Evolutionary conservation across 2,888 invertebrate species (phyloP), one percentile per base, ranked within the genome.

Genomic region (Atethmia centrago): DNA sequence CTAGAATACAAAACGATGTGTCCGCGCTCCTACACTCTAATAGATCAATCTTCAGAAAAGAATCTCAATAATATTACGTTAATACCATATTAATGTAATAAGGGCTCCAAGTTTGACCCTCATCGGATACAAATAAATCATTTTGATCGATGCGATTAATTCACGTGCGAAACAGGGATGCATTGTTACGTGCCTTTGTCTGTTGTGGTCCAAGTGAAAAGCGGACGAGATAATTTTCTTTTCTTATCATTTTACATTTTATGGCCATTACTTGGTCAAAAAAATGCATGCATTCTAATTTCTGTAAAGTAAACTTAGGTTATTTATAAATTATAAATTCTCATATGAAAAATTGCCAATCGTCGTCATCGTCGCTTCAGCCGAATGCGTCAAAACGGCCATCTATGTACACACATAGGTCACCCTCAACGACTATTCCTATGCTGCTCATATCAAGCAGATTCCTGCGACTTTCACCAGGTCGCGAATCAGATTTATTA

Each of bases 91-190:
- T 79, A 83, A 71, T 79, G 83, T 65, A 83, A 81, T 79, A 79
- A 61, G 79, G 40, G 61, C 61, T 45, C 36, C 71, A 73, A 70
- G 64, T 79, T 74, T 75, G 86, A 82, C 89, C 88, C 85, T 91
- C 89, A 90, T 92, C 90, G 86, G 83, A 90, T 87, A 87, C 83
- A 89, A 89, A 93, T 93, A 91, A 91, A 93, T 92, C 91, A 94
- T 93, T 94, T 93, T 94, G 93, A 95, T 94, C 91, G 90, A 91
- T 90, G 90, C 87, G 89, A 88, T 87, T 88, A 87, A 91, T 78
- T 93, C 94, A 93, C 91, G 93, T 92, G 93, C 88, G 88, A 93
- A 93, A 92, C 90, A 88, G 91, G 90, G 88, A 89, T 93, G 92
- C 92, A 93, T 92, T 93, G 93, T 93, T 88, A 91, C 91, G 88